A percentile compares a stretch with the other conserved stretches of the same genome.
Conservation (phyloP, 2,797 vertebrate genomes). For the Channallabes apus region DNA sequence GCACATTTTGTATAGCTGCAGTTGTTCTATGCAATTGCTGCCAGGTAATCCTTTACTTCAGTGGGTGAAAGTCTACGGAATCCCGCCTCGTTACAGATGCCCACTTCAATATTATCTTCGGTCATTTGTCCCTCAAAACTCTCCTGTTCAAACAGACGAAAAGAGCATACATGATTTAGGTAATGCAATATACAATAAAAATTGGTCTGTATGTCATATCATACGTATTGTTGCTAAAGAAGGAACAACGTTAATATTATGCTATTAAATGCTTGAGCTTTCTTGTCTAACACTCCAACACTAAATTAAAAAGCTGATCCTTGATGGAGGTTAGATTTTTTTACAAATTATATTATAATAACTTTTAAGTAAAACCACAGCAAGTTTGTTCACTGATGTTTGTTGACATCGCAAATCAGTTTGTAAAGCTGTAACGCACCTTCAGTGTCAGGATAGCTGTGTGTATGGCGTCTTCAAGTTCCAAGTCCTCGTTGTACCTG, state of each 20-base stretch:
- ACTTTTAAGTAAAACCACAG: background rate
- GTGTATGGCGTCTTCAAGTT: slow-evolving; percentile 98
- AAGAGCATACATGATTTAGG: background rate
- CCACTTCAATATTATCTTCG: slow-evolving; percentile 98
- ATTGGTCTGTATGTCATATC: background rate
- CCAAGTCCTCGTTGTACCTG: slow-evolving; percentile 97
- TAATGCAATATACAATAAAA: background rate
- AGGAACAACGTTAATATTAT: too few relatives aligned
- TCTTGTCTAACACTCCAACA: background rate
- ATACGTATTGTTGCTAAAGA: background rate
- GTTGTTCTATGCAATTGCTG: slow-evolving; percentile 86
- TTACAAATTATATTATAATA: too few relatives aligned
- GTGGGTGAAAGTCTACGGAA: slow-evolving; percentile 95
- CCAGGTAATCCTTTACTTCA: slow-evolving; percentile 98
- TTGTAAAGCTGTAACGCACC: slow-evolving; percentile 67
- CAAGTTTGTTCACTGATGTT: background rate
- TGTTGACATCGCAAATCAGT: background rate
- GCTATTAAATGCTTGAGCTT: background rate
- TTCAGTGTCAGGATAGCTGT: slow-evolving; percentile 98
- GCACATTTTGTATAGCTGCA: background rate
- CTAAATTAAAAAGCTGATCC: background rate
- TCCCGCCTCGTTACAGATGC: slow-evolving; percentile 96
- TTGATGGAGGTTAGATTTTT: background rate
- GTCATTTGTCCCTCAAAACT: slow-evolving; percentile 99
- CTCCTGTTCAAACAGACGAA: slow-evolving; percentile 75